A percentile compares a stretch with the other conserved stretches of the same genome.
These are phyloP conservation scores for western clawed frog (Xenopus tropicalis) DNA, from an alignment of 2,113 vertebrate genomes.

Conservation along the genomic window UCB_Xtro_10.0 CM004444.2:145417501-145418000, in stretches of 20 bases:
- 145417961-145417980: slow-evolving; percentile 84
- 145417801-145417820: slow-evolving; percentile 75
- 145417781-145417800: slow-evolving; percentile 81
- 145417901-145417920: slow-evolving; percentile 69
- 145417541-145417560: slow-evolving; percentile 69
- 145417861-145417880: slow-evolving; percentile 54
- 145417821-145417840: slow-evolving; percentile 70
- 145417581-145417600: slow-evolving; percentile 78
- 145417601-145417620: slow-evolving; percentile 65
- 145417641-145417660: slow-evolving; percentile 78
- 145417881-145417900: slow-evolving; percentile 67
- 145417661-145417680: slow-evolving; percentile 76
- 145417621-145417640: slow-evolving; percentile 81
- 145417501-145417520: slow-evolving; percentile 69
- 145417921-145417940: slow-evolving; percentile 73
- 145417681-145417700: slow-evolving; percentile 80
- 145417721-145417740: slow-evolving; percentile 69
- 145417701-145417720: slow-evolving; percentile 79
- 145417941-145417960: slow-evolving; percentile 78
- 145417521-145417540: slow-evolving; percentile 74
- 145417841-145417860: slow-evolving; percentile 70
- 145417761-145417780: slow-evolving; percentile 81
- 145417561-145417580: slow-evolving; percentile 74
- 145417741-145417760: slow-evolving; percentile 73
- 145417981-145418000: slow-evolving; percentile 72